Evolutionary conservation across 2,888 invertebrate species (phyloP), one percentile per base, ranked within the genome.

Genomic region (Ochropleura plecta): DNA sequence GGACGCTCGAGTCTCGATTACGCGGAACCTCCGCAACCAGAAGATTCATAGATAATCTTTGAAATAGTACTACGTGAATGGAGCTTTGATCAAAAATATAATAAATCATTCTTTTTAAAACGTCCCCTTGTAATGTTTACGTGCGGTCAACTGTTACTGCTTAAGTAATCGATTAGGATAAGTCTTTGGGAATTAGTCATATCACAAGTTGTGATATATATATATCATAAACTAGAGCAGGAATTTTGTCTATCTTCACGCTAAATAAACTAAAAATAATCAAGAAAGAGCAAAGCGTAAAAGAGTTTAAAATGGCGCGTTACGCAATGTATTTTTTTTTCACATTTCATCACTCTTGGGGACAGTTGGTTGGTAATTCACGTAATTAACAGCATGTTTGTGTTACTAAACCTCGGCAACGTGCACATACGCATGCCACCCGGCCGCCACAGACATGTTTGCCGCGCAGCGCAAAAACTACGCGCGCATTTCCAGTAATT

Each of bases 301-400:
- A 89, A 83, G 79, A 82, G 79, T 83, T 82, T 79, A 72, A 88
- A 88, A 88, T 86, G 86, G 75, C 78, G 83, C 85, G 90, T 94
- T 93, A 92, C 88, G 91, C 90, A 92, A 94, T 89, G 89, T 90
- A 71, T 88, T 95, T 95, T 94, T 94, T 95, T 88, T 89, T 82
- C 83, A 91, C 93, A 94, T 95, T 95, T 95, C 93, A 93, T 93
- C 92, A 94, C 91, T 89, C 86, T 83, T 82, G 89, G 88, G 89
- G 92, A 92, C 93, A 91, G 93, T 92, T 90, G 91, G 91, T 89
- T 91, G 91, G 90, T 94, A 93, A 95, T 94, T 93, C 89, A 85
- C 79, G 92, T 91, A 95, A 96, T 95, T 95, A 94, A 90, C 91
- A 87, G 90, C 91, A 88, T 92, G 91, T 90, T 90, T 92, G 91